Conservation (phyloP, 2,888 invertebrate genomes). For the Troides oblongomaculatus region DNA sequence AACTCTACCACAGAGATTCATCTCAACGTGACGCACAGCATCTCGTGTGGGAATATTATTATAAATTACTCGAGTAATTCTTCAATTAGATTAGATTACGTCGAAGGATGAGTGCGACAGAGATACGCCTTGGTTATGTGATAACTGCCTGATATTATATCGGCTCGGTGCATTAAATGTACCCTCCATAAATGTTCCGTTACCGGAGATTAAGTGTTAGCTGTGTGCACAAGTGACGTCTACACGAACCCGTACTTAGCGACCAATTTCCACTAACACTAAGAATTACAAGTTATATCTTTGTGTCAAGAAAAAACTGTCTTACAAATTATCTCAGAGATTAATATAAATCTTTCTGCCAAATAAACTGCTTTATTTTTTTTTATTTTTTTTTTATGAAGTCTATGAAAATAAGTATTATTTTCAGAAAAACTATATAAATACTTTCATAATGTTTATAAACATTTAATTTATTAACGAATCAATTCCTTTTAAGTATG, state of each 20-base stretch:
- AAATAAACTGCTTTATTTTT: no score
- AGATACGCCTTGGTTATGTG: conserved; percentile 18
- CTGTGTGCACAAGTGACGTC: conserved; percentile 7
- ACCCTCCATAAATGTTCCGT: conserved; percentile 18
- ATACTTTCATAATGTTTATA: no score
- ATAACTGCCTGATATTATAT: conserved; percentile 9
- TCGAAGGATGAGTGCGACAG: conserved; percentile 11
- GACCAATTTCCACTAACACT: neutral
- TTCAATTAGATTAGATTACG: conserved; percentile 27
- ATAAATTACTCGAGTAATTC: conserved; percentile 24
- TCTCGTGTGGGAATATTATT: conserved; percentile 24
- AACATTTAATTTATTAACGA: no score
- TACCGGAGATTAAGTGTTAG: conserved; percentile 21
- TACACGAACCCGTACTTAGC: conserved; percentile 23
- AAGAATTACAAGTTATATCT: no score
- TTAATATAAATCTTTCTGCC: no score
- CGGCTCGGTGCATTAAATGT: conserved; percentile 4
- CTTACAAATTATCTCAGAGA: no score
- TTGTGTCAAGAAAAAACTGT: no score
- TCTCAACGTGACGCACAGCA: conserved; percentile 10
- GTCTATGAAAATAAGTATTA: no score
- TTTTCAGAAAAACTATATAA: no score
- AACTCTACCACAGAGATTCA: neutral
- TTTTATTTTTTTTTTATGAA: no score
- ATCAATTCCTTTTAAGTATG: no score